Percentiles rank a stretch among this genome's conserved stretches.
phyloP scores from a whole-genome alignment of 2,797 vertebrate genomes.

The Dicrostonyx torquatus region DNA sequence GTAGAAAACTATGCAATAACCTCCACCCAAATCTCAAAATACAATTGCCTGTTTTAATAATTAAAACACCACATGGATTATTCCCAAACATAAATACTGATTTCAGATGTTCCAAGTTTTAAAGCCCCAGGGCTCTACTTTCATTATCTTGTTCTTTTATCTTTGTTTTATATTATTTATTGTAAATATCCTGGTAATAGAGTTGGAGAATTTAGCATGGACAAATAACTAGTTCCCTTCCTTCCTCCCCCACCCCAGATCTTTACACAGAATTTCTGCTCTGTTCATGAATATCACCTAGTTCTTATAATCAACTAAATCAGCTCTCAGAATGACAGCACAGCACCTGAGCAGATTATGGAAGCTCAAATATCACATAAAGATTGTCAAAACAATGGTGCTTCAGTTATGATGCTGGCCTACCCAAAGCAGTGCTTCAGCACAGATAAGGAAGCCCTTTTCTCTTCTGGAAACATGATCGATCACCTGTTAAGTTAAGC shows the following conservation, averaged over 20 bases:
- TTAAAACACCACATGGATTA: background rate
- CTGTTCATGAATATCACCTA: background rate
- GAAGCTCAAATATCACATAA: background rate
- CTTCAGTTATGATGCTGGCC: background rate
- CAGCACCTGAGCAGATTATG: background rate
- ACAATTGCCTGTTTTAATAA: background rate
- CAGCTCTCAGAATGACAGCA: background rate
- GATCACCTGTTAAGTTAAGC: background rate
- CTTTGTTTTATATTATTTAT: background rate
- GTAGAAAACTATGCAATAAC: background rate
- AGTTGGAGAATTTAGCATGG: background rate
- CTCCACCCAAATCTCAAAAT: background rate
- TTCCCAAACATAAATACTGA: background rate
- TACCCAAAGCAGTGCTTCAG: background rate
- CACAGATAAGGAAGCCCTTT: background rate
- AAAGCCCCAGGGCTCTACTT: background rate
- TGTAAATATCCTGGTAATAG: slow-evolving; percentile 45
- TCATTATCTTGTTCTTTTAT: background rate
- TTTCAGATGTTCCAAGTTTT: background rate
- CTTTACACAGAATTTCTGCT: background rate
- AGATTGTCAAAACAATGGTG: background rate
- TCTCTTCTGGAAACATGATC: slow-evolving; percentile 5
- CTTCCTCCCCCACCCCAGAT: background rate
- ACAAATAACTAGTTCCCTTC: background rate
- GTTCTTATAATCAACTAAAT: background rate